Evolutionary conservation across 1,140 invertebrate species (phyloP), one percentile per base, ranked within the genome.

Genomic region (Microplitis mediator): DNA sequence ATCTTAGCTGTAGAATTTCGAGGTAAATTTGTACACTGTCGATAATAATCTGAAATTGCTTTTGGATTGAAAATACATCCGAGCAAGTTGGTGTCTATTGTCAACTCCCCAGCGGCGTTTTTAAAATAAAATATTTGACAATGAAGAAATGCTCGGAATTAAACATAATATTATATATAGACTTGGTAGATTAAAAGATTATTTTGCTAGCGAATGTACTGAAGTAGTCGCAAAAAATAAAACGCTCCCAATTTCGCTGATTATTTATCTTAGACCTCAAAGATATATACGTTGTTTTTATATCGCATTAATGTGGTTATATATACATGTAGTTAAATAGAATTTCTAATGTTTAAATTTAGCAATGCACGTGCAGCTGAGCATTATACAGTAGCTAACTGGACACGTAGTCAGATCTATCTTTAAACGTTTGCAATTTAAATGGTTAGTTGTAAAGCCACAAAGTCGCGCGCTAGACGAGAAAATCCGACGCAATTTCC

Each of bases 401-500:
- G 62, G 62, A 51, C 62, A 64, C 39, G 39, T 64, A 36, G n/a
- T 23, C 3, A 9, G 34, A 8, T 45, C 62, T 64, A 64, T 64
- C 62, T 64, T 64, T 64, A 64, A 64, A 64, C 62, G 16, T 50
- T 50, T 50, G 36, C n/a, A 64, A 64, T 50, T 64, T 39, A 64
- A 64, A 31, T 23, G 4, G 35, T 58, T 11, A 50, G n/a, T 8
- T 64, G 5, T 64, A 39, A n/a, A 64, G 16, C 39, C n/a, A 35
- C 60, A 50, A 64, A 45, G 32, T 13, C 35, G 60, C 35, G n/a
- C 3, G 60, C 11, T 35, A 62, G 34, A n/a, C 60, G 13, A 35
- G 60, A 62, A 62, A 62, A 62, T 62, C 60, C 60, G 6, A 11
- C n/a, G 13, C 60, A 35, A 62, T 62, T 62, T 62, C 35, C 35